Evolutionary conservation across 35 echinoderm and acorn worm species (phyloP), one percentile per base, ranked within the genome.

Genomic region (Apostichopus parvimensis): DNA sequence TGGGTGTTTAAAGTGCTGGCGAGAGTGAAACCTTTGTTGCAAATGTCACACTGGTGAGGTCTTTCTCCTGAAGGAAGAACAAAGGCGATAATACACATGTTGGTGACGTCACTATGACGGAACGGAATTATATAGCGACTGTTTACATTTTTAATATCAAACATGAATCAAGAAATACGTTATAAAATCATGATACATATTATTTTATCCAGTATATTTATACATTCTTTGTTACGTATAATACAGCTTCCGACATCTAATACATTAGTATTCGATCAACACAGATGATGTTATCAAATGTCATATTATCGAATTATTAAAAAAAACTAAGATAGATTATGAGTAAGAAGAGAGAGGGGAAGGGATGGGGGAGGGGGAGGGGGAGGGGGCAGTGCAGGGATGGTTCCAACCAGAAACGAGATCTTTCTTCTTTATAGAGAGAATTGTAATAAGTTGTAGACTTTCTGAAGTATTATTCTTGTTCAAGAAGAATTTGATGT

Each of bases 1-100:
- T 99, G 97, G 13, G 97, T 99, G 88, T 99, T 99, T 15, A 99
- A 75, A 7, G 97, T 99, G 87, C 97, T 99, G n/a, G 95, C 97
- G 73, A 96, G 77, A 1, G 97, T 99, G 53, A 99, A 99, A 23
- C 97, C 97, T 65, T 99, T 99, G 57, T 94, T 89, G 83, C 97
- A 96, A 65, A 99, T 78, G 57, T 96, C 93, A 55, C 97, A 99
- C 14, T 90, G 93, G 68, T 99, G 95, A 1, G 97, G 97, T 28
- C 97, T 92, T 62, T 99, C 97, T 93, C 97, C 94, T 96, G 84
- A 52, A 80, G 92, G 20, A 8, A 53, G 45, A 82, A 52, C 79
- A 82, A 53, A 88, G 6, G 7, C 5, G 34, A 73, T 24, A 66
- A 0, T 15, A 87, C 8, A 20, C 54, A 1, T 87, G 11, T 53